Conservation (phyloP, 2,113 vertebrate genomes). For the Dromiciops gliroides region DNA sequence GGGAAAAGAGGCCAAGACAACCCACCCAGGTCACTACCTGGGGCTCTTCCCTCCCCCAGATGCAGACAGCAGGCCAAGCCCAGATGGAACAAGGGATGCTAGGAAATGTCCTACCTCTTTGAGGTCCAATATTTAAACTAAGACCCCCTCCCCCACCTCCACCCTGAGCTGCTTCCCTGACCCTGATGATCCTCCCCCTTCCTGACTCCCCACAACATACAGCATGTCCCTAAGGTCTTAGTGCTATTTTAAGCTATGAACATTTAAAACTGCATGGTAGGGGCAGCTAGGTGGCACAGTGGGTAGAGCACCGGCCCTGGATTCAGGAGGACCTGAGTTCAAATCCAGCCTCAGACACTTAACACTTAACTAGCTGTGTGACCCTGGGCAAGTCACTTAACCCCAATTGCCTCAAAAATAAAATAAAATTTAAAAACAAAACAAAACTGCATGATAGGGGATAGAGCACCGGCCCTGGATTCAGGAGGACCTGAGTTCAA, state of each 20-base stretch:
- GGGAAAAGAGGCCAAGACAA: constrained; percentile 11
- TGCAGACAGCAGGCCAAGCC: neutral
- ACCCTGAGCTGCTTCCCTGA: neutral
- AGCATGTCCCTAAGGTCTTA: neutral
- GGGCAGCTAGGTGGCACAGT: too few species aligned
- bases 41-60: constrained; percentile 18
- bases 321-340: too few species aligned
- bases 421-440: too few species aligned
- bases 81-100: neutral
- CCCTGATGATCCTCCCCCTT: neutral
- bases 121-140: constrained; percentile 23
- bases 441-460: too few species aligned
- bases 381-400: too few species aligned
- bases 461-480: too few species aligned
- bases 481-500: too few species aligned
- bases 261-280: neutral
- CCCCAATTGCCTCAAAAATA: too few species aligned
- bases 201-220: constrained; percentile 10
- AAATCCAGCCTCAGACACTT: too few species aligned
- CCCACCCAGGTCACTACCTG: neutral
- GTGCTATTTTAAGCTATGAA: neutral
- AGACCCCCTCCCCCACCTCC: constrained; percentile 10
- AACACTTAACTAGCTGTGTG: too few species aligned
- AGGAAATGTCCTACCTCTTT: neutral
- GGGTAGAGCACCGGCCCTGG: too few species aligned